Evolutionary conservation across 2,888 invertebrate genomes (phyloP).

Genomic region (Quadriops clusia): DNA sequence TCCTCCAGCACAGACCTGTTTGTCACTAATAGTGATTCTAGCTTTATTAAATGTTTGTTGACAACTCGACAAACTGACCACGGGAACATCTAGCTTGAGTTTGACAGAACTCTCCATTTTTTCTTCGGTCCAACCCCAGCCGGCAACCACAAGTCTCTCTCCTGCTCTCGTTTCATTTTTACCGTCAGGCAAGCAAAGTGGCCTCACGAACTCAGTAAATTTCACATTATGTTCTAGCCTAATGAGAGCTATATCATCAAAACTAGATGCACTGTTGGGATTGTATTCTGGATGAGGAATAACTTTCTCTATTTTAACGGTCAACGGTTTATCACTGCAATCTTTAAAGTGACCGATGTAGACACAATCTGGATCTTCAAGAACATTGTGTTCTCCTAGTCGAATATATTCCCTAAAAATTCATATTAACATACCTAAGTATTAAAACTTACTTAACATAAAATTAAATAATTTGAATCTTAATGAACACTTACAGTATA

Average conservation of each 20-base stretch:
- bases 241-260: slow-evolving; percentile 36
- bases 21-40: slow-evolving; percentile 20
- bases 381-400: slow-evolving; percentile 55
- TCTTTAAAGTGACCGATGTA: slow-evolving; percentile 26
- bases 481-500: slow-evolving; percentile 2
- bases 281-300: slow-evolving; percentile 31
- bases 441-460: not conserved
- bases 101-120: slow-evolving; percentile 17
- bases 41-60: slow-evolving; percentile 2
- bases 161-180: slow-evolving; percentile 24
- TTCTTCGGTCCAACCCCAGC: slow-evolving; percentile 32
- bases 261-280: slow-evolving; percentile 22
- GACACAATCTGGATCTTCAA: slow-evolving; percentile 48
- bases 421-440: not conserved
- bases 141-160: slow-evolving; percentile 28
- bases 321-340: slow-evolving; percentile 31
- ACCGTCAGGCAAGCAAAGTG: slow-evolving; percentile 26
- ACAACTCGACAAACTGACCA: slow-evolving; percentile 27
- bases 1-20: slow-evolving; percentile 59
- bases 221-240: slow-evolving; percentile 36
- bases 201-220: slow-evolving; percentile 26
- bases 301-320: slow-evolving; percentile 30
- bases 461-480: not conserved
- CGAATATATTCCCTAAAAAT: slow-evolving; percentile 40
- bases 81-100: slow-evolving; percentile 33